Conservation (phyloP, 1,140 invertebrate genomes). For the Schmidtea mediterranea region DNA sequence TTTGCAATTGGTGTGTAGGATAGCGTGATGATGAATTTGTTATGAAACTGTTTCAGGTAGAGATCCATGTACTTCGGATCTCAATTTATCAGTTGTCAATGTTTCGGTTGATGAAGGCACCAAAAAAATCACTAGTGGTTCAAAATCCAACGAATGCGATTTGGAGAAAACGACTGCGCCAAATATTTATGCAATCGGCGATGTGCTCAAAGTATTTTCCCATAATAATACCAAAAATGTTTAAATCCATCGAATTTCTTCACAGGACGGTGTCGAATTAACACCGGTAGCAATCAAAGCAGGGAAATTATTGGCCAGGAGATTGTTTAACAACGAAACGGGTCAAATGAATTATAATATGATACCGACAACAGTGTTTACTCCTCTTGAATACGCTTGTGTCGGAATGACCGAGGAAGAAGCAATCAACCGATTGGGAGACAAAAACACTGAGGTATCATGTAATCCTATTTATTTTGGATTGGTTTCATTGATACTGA, state of each 20-base stretch:
- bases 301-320: constrained; percentile 46
- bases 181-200: constrained; percentile 71
- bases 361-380: constrained; percentile 84
- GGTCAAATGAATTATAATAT: constrained; percentile 57
- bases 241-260: no score
- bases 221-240: no score
- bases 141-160: constrained; percentile 9
- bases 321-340: constrained; percentile 18
- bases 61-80: constrained; percentile 32
- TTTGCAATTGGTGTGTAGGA: constrained; percentile 33
- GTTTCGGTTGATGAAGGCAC: constrained; percentile 28
- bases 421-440: constrained; percentile 37
- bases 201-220: constrained; percentile 55
- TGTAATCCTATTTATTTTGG: no score
- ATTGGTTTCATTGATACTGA: no score
- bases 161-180: constrained; percentile 54
- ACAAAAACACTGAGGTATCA: constrained; percentile 35
- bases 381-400: constrained; percentile 73
- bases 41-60: constrained; percentile 12
- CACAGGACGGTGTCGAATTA: constrained; percentile 32
- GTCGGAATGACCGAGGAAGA: constrained; percentile 72
- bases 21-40: no score
- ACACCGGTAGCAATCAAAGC: constrained; percentile 87
- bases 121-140: constrained; percentile 31
- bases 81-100: constrained; percentile 33